Base-by-base conservation (phyloP, 2,113 vertebrate genomes). In the Neolamprologus kungweensis region DNA sequence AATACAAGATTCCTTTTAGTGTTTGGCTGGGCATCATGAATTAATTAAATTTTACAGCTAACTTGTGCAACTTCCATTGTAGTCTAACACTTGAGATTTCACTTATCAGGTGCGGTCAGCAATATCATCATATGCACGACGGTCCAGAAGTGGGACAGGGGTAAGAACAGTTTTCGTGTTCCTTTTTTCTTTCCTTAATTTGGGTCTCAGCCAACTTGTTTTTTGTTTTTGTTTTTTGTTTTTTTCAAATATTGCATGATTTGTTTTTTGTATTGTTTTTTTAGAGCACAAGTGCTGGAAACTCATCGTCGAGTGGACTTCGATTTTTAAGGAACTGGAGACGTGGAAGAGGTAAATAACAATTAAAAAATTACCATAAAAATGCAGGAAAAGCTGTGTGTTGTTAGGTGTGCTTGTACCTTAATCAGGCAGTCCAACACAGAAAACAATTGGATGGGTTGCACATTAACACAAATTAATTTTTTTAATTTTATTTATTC, bases 251-350 rank as follows among this genome's bases (percentile, higher is more conserved):
- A n/a, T 21, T 79, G 60, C 60, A 65, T 35, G 60, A 65, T 9
- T 3, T 35, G 16, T 35, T 63, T 63, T 58, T 58, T 58, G 57
- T 58, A 9, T 63, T 33, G 28, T n/a, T 65, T 75, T 45, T 45
- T 21, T 12, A 94, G 93, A 95, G 47, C 85, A 93, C 90, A 55
- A 90, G 78, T 9, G 37, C n/a, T 80, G 91, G 83, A 65, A 35
- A 83, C 2, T 84, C 89, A 60, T 80, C 13, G 3, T 42, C 1
- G 4, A 37, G 50, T 5, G 13, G 28, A 35, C n/a, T 88, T 28
- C 9, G 9, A 19, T 50, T 92, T 60, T 85, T 90, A 0, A n/a
- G 33, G 6, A 87, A 79, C 12, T 28, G 42, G 79, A 78, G 51
- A 73, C 53, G 40, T 85, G 79, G 71, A 65, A 82, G 85, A 68